Percentiles rank a stretch among this genome's conserved stretches.
Conservation (phyloP, 2,888 invertebrate genomes). For the Nasonia oneida region DNA sequence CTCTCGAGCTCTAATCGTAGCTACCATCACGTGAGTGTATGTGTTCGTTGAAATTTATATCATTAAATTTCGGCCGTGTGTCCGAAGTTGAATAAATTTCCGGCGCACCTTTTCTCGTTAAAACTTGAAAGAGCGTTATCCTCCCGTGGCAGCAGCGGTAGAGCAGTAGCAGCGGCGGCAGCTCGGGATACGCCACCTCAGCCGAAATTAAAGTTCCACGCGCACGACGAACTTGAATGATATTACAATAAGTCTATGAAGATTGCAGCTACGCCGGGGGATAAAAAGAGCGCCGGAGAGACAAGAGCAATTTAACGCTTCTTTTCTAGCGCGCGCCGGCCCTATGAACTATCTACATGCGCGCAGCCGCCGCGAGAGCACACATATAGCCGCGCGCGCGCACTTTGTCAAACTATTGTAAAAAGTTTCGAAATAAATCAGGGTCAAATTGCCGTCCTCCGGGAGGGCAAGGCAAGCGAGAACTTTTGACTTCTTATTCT, state of each 20-base stretch:
- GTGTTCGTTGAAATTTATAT: conserved; percentile 35
- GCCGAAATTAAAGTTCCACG: conserved; percentile 49
- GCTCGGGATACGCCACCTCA: conserved; percentile 38
- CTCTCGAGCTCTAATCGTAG: neutral
- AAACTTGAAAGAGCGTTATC: conserved; percentile 57
- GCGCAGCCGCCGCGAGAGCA: conserved; percentile 35
- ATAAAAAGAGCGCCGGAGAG: conserved; percentile 30
- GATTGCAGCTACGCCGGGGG: conserved; percentile 37
- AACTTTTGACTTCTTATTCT: conserved; percentile 70
- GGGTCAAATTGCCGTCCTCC: conserved; percentile 70
- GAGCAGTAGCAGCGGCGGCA: neutral
- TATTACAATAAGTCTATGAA: conserved; percentile 60
- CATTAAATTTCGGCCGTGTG: conserved; percentile 44
- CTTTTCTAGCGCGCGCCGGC: conserved; percentile 62
- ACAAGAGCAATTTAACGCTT: conserved; percentile 70
- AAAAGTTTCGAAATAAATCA: conserved; percentile 75
- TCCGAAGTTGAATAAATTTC: conserved; percentile 59
- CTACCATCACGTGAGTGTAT: neutral
- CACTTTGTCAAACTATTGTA: conserved; percentile 71
- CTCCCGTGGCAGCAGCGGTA: neutral
- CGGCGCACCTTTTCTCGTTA: conserved; percentile 48
- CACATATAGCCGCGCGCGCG: conserved; percentile 46
- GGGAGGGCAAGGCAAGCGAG: conserved; percentile 47
- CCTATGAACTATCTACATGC: conserved; percentile 48
- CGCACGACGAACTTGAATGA: conserved; percentile 56